A percentile compares a stretch with the other conserved stretches of the same genome.
Conservation (phyloP, 2,113 vertebrate genomes). For the Pipa parva region DNA sequence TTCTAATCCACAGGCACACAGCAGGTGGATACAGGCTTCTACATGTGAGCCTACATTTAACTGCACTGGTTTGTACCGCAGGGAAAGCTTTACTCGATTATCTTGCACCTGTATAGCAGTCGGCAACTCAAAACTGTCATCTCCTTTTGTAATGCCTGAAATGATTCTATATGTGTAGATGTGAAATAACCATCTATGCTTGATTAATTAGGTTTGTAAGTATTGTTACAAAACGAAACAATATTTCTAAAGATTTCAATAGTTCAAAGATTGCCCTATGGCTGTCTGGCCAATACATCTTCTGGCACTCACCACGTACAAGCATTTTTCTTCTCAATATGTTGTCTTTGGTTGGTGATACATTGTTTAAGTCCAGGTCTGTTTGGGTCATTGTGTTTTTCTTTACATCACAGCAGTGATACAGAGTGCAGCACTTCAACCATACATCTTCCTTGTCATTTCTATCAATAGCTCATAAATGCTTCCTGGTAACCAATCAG, state of each 20-base stretch:
- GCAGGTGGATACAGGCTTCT: not conserved
- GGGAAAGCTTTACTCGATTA: conserved; percentile 46
- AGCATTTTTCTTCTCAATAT: conserved; percentile 80
- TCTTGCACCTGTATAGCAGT: conserved; percentile 57
- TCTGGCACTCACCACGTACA: conserved; percentile 66
- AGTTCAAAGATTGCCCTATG: conserved; percentile 80
- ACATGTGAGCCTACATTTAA: conserved; percentile 2
- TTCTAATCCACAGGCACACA: not conserved
- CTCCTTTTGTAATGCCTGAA: conserved; percentile 65
- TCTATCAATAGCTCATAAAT: conserved; percentile 76
- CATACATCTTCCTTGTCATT: conserved; percentile 81
- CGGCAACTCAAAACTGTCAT: conserved; percentile 58
- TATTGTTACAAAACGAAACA: conserved; percentile 74
- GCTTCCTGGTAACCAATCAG: conserved; percentile 73
- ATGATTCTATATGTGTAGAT: conserved; percentile 61
- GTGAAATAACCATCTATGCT: conserved; percentile 72
- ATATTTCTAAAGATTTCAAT: conserved; percentile 81
- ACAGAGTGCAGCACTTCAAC: conserved; percentile 63
- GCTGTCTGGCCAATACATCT: conserved; percentile 72
- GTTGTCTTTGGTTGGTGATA: conserved; percentile 76
- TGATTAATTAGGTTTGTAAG: conserved; percentile 81
- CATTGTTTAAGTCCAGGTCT: conserved; percentile 72
- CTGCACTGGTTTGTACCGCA: conserved; percentile 9
- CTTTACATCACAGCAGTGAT: conserved; percentile 73
- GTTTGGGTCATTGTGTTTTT: conserved; percentile 74